Conservation (phyloP, 2,888 invertebrate genomes). For the Tipula unca region DNA sequence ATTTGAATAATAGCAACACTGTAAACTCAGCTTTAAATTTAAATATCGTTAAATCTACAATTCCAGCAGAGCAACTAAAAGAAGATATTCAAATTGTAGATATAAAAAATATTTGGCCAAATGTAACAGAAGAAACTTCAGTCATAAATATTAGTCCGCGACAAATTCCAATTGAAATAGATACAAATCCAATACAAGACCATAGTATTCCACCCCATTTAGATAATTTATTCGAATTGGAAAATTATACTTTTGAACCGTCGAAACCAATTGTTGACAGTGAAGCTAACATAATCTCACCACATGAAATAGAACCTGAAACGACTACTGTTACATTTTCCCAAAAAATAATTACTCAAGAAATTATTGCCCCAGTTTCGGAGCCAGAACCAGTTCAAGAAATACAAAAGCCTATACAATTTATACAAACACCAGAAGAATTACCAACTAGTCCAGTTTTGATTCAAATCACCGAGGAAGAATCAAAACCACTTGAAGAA, state of each 20-base stretch:
- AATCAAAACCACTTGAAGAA: not conserved
- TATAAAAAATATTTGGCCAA: conserved; percentile 39
- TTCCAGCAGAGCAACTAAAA: not conserved
- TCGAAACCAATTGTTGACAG: not conserved
- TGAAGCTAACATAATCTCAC: not conserved
- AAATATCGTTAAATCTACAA: conserved; percentile 26
- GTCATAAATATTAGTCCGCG: conserved; percentile 21
- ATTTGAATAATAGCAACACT: conserved; percentile 28
- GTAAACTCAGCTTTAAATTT: conserved; percentile 36
- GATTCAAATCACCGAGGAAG: not conserved
- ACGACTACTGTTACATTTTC: not conserved
- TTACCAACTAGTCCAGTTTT: not conserved
- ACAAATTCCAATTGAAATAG: conserved; percentile 8
- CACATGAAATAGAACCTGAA: not conserved
- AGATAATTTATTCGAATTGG: not conserved
- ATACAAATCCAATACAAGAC: not conserved
- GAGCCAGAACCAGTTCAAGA: not conserved
- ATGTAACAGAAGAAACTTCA: conserved; percentile 21
- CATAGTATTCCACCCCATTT: not conserved
- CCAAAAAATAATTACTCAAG: not conserved
- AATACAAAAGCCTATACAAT: not conserved
- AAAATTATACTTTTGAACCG: not conserved
- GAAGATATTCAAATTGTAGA: conserved; percentile 31
- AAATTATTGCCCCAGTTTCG: not conserved
- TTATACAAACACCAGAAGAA: not conserved